Evolutionary conservation across 2,113 vertebrate genomes (phyloP).

Genomic region (Diphyllodes magnificus): DNA sequence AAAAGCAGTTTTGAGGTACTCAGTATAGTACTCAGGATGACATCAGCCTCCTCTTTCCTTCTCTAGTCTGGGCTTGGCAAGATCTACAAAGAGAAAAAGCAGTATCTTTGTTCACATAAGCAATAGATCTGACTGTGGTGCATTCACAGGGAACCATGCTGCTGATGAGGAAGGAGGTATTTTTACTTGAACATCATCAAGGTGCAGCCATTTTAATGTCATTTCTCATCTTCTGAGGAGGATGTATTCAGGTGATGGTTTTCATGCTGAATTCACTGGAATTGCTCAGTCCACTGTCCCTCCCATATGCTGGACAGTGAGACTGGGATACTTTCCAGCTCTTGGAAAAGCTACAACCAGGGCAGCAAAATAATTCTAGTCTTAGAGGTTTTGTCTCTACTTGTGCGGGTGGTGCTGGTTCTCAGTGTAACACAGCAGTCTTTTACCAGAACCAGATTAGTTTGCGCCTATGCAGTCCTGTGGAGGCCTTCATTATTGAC

Average conservation of each 20-base stretch:
- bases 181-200: background rate
- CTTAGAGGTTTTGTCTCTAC: background rate
- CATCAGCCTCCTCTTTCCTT: background rate
- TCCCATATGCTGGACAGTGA: background rate
- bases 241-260: background rate
- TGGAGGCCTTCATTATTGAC: background rate
- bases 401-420: background rate
- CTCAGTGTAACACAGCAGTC: background rate
- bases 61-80: background rate
- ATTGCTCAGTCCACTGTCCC: background rate
- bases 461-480: background rate
- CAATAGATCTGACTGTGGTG: background rate
- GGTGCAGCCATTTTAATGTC: background rate
- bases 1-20: background rate
- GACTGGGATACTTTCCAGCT: background rate
- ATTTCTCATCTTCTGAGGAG: background rate
- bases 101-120: background rate
- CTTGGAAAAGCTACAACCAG: background rate
- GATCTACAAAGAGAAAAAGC: background rate
- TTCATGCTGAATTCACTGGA: background rate
- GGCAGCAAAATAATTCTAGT: background rate
- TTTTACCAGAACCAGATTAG: background rate
- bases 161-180: background rate
- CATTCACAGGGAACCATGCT: background rate
- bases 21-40: background rate